Percentiles rank a stretch among this genome's conserved stretches.
These are phyloP conservation scores for Neoaliturus tenellus DNA, from an alignment of 2,888 invertebrate genomes.

Conservation along the genomic window DNA sequence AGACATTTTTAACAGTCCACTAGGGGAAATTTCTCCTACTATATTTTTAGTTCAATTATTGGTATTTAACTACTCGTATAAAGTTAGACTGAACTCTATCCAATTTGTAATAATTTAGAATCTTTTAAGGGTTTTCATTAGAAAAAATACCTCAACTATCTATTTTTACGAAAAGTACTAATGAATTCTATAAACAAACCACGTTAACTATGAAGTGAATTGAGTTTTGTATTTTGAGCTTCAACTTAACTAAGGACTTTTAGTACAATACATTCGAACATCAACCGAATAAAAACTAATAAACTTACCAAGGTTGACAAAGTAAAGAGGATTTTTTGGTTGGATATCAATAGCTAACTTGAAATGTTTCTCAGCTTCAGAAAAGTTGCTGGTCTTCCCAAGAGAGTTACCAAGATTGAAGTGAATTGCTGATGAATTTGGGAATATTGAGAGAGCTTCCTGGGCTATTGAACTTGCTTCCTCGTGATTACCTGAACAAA, in stretches of 20 bases:
- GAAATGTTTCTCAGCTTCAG: slow-evolving; percentile 89
- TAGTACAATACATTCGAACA: neutral
- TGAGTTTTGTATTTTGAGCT: neutral
- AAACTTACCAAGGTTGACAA: slow-evolving; percentile 89
- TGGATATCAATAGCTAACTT: slow-evolving; percentile 82
- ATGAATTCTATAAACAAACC: neutral
- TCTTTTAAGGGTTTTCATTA: too few relatives aligned
- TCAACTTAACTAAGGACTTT: neutral
- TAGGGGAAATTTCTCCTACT: too few relatives aligned
- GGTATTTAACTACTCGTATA: too few relatives aligned
- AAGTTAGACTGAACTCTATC: too few relatives aligned
- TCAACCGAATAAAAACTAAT: too few relatives aligned
- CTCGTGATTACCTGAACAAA: slow-evolving; percentile 76
- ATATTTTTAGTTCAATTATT: too few relatives aligned
- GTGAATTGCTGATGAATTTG: slow-evolving; percentile 85
- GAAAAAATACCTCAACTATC: slow-evolving; percentile 68
- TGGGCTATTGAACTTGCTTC: slow-evolving; percentile 83
- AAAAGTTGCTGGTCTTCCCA: slow-evolving; percentile 87
- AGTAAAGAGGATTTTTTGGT: slow-evolving; percentile 85
- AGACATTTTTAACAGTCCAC: too few relatives aligned
- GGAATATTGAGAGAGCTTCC: slow-evolving; percentile 82
- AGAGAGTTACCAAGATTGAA: slow-evolving; percentile 93
- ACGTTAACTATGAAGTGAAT: neutral
- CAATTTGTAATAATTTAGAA: too few relatives aligned
- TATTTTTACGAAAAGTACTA: neutral